phyloP scores from a whole-genome alignment of 2,888 invertebrate species.

The Zhuqinia jingwanae region DNA sequence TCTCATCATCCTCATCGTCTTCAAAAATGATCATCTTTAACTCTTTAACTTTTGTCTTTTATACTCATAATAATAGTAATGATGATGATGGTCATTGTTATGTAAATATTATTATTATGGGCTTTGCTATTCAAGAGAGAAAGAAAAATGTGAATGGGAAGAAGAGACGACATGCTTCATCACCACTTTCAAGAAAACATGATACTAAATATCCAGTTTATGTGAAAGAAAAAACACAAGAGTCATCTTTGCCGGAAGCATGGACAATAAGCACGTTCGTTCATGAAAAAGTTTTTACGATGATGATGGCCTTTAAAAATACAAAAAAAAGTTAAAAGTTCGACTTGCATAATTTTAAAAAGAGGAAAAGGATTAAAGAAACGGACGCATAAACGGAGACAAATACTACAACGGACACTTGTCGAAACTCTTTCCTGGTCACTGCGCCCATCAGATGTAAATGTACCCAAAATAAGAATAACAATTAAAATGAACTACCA shows the following conservation, averaged over 20 bases:
- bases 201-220: too few relatives aligned
- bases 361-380: not conserved
- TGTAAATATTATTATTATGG: conserved; percentile 16
- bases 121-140: not conserved
- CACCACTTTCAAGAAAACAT: not conserved
- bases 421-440: conserved; percentile 40
- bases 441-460: conserved; percentile 36
- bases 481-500: not conserved
- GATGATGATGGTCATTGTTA: conserved; percentile 20
- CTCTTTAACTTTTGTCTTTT: not conserved
- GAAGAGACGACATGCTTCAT: not conserved
- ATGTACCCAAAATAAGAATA: not conserved
- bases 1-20: not conserved
- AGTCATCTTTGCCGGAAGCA: conserved; percentile 46
- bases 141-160: not conserved
- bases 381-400: not conserved
- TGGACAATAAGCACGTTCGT: not conserved
- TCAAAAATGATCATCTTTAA: not conserved
- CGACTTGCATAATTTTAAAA: not conserved
- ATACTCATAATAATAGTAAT: too few relatives aligned
- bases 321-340: too few relatives aligned
- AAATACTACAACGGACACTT: too few relatives aligned
- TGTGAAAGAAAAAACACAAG: too few relatives aligned
- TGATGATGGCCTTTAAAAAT: conserved; percentile 1
- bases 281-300: not conserved